Evolutionary conservation across 2,113 vertebrate species (phyloP), one percentile per base, ranked within the genome.

Genomic region (Collichthys lucidus): DNA sequence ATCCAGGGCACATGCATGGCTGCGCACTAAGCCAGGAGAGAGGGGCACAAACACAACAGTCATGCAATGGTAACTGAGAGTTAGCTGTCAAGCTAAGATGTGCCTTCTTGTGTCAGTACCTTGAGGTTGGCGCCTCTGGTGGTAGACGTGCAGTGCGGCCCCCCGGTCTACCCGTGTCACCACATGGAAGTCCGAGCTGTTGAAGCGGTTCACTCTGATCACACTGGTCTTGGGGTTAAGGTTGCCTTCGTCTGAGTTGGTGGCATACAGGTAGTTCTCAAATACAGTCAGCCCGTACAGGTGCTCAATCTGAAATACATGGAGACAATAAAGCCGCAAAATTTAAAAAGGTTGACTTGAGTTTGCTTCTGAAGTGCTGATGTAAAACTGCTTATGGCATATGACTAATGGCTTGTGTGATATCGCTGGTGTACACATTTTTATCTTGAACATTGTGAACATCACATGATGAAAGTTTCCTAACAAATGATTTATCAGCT

Each of bases 251-350:
- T 98, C 97, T 0, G 97, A 98, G 91, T 99, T 99, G 92, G 97
- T 99, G 83, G 97, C 97, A 0, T 99, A 99, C 56, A 99, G 94
- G 79, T 99, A 99, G 79, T 99, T 99, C 95, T 99, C 98, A 0
- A 99, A 99, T 5, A 99, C 98, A 0, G 98, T 99, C 76, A 99
- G 94, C 7, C 98, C 97, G 0, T 99, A 98, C 49, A 99, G 94
- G 79, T 99, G 97, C 2, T 99, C 97, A 0, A 99, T 98, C 98
- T 99, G 89, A 50, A 26, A 71, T 6, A 57, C 22, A 67, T 16
- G 11, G 5, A 71, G 26, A 82, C 9, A 68, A 47, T 19, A 62
- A 24, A 17, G 50, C 24, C 63, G 35, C n/a, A 44, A 29, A 1
- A 74, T 59, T 59, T 1, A 11, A 1, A 29, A 69, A 70, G 3